Conservation (phyloP, 1,140 invertebrate genomes). For the Papilio polytes region DNA sequence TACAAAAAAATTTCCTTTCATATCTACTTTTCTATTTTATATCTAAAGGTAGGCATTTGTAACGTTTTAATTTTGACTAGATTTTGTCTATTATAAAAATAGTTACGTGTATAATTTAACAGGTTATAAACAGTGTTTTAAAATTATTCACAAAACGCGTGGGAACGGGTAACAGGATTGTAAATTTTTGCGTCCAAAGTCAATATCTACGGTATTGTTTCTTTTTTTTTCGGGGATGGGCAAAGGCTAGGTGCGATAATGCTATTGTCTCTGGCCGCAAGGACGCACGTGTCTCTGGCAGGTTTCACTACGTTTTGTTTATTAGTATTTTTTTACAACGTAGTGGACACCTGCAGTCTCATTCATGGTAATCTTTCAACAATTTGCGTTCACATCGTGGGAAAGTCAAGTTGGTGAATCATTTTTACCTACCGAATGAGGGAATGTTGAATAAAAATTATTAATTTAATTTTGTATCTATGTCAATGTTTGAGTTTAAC, state of each 20-base stretch:
- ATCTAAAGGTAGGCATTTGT: background rate
- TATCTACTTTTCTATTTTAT: background rate
- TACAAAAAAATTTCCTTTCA: background rate
- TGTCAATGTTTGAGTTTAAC: too few relatives aligned
- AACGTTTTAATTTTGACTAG: background rate
- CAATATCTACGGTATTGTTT: conserved; percentile 55
- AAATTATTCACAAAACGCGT: conserved; percentile 46
- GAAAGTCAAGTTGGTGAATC: conserved; percentile 41
- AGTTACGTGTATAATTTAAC: background rate
- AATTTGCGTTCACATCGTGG: conserved; percentile 57
- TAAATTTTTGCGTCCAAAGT: conserved; percentile 55
- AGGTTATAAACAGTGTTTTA: background rate
- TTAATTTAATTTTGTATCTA: too few relatives aligned
- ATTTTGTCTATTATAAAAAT: background rate
- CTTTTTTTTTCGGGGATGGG: conserved; percentile 50
- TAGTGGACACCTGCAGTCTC: conserved; percentile 67
- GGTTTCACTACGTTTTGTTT: conserved; percentile 64
- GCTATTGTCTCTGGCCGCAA: conserved; percentile 70
- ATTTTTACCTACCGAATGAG: background rate
- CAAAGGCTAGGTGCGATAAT: conserved; percentile 50
- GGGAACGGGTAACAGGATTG: conserved; percentile 60
- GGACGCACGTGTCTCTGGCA: conserved; percentile 75
- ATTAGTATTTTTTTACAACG: conserved; percentile 54
- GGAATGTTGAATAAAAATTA: too few relatives aligned
- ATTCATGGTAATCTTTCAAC: conserved; percentile 62